These are phyloP conservation scores for Panagrolaimus sp. DNA, from an alignment of 1,140 invertebrate species.

Conservation along the genomic window DNA sequence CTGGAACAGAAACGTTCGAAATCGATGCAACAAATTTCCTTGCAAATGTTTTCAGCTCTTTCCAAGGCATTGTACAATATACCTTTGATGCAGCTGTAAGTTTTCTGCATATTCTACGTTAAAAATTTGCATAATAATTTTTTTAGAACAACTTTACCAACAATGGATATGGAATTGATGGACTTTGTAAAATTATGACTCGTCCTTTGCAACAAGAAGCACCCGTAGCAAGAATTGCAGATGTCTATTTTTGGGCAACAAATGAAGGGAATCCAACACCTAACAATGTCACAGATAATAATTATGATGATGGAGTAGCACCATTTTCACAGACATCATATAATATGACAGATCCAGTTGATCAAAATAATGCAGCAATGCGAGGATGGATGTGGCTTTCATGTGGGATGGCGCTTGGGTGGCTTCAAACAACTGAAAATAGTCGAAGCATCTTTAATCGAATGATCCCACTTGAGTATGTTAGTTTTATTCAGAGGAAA, in stretches of 20 bases:
- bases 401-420: conserved; percentile 31
- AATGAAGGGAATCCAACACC: background rate
- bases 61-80: conserved; percentile 37
- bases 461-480: too few species aligned
- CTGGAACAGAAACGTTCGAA: conserved; percentile 16
- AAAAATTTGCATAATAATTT: background rate
- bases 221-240: background rate
- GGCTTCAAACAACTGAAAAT: conserved; percentile 22
- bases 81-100: conserved; percentile 20
- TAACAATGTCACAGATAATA: background rate
- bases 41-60: conserved; percentile 24
- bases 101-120: background rate
- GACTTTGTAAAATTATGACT: background rate
- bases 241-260: background rate
- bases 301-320: background rate
- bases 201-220: background rate
- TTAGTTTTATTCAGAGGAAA: too few species aligned
- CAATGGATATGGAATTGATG: background rate
- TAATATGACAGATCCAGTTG: background rate
- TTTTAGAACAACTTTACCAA: conserved; percentile 9
- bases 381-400: conserved; percentile 39
- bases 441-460: too few species aligned
- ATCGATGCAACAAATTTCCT: conserved; percentile 16
- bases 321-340: background rate
- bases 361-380: background rate